Percentiles rank a stretch among this genome's conserved stretches.
These are phyloP conservation scores for Dermatemys mawii DNA, from an alignment of 2,113 vertebrate genomes.

Conservation along the genomic window DNA sequence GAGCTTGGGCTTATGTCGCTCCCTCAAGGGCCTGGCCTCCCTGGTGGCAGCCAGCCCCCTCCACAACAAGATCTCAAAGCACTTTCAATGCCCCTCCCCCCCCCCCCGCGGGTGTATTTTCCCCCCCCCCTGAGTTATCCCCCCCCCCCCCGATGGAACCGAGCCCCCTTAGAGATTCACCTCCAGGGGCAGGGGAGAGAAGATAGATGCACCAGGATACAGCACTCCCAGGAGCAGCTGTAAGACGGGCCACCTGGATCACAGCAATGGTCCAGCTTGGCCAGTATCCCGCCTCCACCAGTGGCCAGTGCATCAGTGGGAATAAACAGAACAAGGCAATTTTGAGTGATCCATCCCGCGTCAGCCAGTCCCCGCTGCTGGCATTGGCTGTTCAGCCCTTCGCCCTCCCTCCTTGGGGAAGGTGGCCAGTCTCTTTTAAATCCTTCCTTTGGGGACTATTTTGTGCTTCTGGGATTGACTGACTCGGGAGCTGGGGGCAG, in stretches of 20 bases:
- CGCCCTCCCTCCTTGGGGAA: not conserved
- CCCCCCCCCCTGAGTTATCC: too few species aligned
- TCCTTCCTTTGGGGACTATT: not conserved
- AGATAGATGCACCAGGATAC: too few species aligned
- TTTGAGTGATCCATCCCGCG: not conserved
- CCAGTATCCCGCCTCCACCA: not conserved
- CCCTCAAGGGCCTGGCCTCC: too few species aligned
- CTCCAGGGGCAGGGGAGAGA: too few species aligned
- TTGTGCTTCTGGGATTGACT: not conserved
- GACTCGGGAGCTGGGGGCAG: not conserved
- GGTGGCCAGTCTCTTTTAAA: not conserved
- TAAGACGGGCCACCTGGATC: not conserved
- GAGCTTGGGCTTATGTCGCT: too few species aligned
- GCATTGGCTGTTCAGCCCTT: not conserved
- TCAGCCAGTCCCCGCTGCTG: not conserved
- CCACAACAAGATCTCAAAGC: not conserved
- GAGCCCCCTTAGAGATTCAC: not conserved
- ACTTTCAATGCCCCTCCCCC: not conserved
- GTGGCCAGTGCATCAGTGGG: not conserved
- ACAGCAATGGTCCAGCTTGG: not conserved
- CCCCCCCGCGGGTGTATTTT: not conserved
- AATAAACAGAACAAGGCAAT: not conserved
- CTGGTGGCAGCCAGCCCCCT: not conserved
- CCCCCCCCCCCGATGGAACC: not conserved
- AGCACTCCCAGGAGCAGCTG: not conserved